Conservation (phyloP, 2,888 invertebrate genomes). For the Oasisia sp. region DNA sequence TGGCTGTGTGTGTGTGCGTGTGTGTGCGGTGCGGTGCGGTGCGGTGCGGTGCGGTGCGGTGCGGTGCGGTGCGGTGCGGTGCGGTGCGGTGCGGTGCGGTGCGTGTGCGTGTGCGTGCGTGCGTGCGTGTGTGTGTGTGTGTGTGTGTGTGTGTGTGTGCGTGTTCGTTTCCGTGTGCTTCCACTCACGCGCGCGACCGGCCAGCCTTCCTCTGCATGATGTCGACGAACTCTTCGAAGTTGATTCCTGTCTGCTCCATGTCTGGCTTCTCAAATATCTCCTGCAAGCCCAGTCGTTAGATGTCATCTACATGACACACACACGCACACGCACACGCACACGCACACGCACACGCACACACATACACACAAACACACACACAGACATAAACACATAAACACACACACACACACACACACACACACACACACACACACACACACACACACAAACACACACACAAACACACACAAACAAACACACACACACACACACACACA, state of each 20-base stretch:
- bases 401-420: neutral
- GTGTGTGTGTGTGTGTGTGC: conserved; percentile 14
- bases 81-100: neutral
- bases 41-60: neutral
- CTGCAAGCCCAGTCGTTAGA: neutral
- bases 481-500: neutral
- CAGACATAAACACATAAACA: neutral
- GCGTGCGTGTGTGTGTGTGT: conserved; percentile 8
- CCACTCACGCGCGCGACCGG: neutral
- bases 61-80: neutral
- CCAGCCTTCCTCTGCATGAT: conserved; percentile 22
- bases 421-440: neutral
- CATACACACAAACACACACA: neutral
- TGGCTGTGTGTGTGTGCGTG: neutral
- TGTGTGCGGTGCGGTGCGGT: conserved; percentile 23
- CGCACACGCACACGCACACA: neutral
- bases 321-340: neutral
- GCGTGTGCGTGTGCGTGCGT: conserved; percentile 2
- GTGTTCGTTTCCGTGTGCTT: conserved; percentile 22
- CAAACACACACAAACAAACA: neutral
- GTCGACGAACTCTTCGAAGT: conserved; percentile 24
- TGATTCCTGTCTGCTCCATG: conserved; percentile 22
- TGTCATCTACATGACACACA: neutral
- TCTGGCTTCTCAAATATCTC: conserved; percentile 24
- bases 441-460: no score